Evolutionary conservation across 2,888 invertebrate genomes (phyloP), one percentile per base, ranked within the genome.

Genomic region (Polymixis lichenea): DNA sequence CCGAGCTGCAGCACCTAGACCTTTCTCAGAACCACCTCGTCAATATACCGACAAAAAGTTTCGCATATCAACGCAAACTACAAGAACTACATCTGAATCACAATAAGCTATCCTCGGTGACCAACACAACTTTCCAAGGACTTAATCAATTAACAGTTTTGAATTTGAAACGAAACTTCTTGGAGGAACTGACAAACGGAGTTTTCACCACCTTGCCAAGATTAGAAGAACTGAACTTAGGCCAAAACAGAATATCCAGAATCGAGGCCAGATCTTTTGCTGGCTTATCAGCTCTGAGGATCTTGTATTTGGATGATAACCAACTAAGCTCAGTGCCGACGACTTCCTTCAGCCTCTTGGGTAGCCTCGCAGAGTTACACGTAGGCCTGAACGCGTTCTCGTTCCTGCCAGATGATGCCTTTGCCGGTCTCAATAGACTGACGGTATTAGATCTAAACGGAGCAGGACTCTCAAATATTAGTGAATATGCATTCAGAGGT

Each of bases 231-330:
- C 96, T 99, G 70, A 98, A 99, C 95, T 96, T 99, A 80, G 98
- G 98, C 25, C 98, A 98, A 93, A 98, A 99, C 93, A 97, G 98
- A 88, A 98, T 99, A 91, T 98, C 98, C 28, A 97, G 97, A 89
- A 98, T 99, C 65, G 98, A 98, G 89, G 97, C 98, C 0, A 97
- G 97, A 83, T 98, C 98, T 5, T 98, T 99, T 88, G 97, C 98
- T 71, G 98, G 98, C 2, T 93, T 99, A 71, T 96, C 97, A 8
- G 97, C 98, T n/a, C 95, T 99, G 75, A 97, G 98, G 80, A 98
- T 98, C 32, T 95, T 99, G 22, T 98, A 98, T 92, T 95, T 99
- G 82, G 98, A 99, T 90, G 98, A 98, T 92, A 99, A 99, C 92
- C 98, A 98, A 80, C 93, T 99, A 81, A 98, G 97, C 86, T 97